Evolutionary conservation across 2,888 invertebrate species (phyloP).

Genomic region (Eupsilia transversa): DNA sequence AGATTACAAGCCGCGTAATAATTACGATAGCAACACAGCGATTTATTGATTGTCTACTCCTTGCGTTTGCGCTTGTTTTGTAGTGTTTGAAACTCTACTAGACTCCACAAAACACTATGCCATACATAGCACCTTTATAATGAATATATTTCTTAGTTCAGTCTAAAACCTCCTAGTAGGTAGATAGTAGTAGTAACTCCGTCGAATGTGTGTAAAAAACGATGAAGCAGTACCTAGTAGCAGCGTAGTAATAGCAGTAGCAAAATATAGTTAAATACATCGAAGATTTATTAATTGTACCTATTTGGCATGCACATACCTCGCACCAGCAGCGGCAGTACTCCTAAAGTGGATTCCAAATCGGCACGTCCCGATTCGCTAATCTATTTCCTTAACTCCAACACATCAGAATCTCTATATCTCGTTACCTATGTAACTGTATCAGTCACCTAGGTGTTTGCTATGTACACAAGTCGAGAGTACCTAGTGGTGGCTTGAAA

Average conservation of each 20-base stretch:
- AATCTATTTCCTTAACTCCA: neutral
- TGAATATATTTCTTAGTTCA: neutral
- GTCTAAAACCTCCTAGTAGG: too few species aligned
- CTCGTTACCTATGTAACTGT: neutral
- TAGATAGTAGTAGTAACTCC: too few species aligned
- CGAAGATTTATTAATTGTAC: neutral
- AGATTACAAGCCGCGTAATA: too few species aligned
- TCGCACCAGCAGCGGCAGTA: neutral
- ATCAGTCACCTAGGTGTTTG: neutral
- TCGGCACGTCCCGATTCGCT: neutral
- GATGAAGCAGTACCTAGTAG: neutral
- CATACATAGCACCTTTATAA: neutral
- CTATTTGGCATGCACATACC: neutral
- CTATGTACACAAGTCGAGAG: slow-evolving; percentile 2
- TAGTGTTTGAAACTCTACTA: too few species aligned
- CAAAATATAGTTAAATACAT: neutral
- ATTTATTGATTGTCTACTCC: too few species aligned
- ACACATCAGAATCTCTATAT: neutral
- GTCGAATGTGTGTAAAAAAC: neutral
- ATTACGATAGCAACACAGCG: too few species aligned
- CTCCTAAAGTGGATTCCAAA: neutral
- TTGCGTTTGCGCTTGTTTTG: too few species aligned
- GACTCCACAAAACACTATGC: too few species aligned
- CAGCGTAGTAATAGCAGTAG: too few species aligned
- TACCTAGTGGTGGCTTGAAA: too few species aligned